Base-by-base conservation (phyloP, 2,113 vertebrate species). In the Ptilonorhynchus violaceus region DNA sequence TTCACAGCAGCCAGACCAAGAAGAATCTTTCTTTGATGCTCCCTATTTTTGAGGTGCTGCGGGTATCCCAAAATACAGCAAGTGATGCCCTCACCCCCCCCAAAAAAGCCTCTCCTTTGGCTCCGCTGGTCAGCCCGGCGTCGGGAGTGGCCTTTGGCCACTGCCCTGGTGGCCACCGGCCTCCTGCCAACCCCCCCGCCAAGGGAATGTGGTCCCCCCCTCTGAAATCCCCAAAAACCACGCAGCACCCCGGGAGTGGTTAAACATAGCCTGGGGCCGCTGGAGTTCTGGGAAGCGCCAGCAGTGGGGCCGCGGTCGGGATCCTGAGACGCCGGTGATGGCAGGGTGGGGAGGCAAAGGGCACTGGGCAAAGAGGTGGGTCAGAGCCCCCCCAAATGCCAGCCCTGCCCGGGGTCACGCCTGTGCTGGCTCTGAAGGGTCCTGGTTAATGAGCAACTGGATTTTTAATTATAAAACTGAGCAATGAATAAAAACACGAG, bases 1-100 rank as follows among this genome's bases (percentile, higher is more conserved):
- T 63, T 58, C 11, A 3, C 6, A 15, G 53, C 41, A 78, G 39
- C 66, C 0, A 0, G 41, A 19, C 55, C 0, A 1, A 63, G 39
- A 47, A 42, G 62, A 74, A 49, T 72, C 55, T 53, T 58, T 31
- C 22, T 50, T 41, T 55, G 50, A 3, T 44, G 31, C 14, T 47
- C 9, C 5, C 30, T 41, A 9, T 30, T 75, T 92, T 60, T 11
- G 39, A 56, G 77, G 39, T 37, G 62, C 35, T 79, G 21, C 0
- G 15, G 37, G n/a, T 52, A 42, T 53, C 70, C 89, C 58, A 50
- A 66, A 81, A 21, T 35, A 24, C 2, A 2, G 31, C 35, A 17
- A 13, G 17, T 7, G 0, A 28, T 39, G 55, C 25, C 25, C 15
- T 17, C 21, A 13, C 10, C 19, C 8, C 39, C 22, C 39, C 30